Percentiles rank a stretch among this genome's conserved stretches.
These are phyloP conservation scores for Trissolcus basalis DNA, from an alignment of 1,140 invertebrate species.

Conservation along the genomic window DNA sequence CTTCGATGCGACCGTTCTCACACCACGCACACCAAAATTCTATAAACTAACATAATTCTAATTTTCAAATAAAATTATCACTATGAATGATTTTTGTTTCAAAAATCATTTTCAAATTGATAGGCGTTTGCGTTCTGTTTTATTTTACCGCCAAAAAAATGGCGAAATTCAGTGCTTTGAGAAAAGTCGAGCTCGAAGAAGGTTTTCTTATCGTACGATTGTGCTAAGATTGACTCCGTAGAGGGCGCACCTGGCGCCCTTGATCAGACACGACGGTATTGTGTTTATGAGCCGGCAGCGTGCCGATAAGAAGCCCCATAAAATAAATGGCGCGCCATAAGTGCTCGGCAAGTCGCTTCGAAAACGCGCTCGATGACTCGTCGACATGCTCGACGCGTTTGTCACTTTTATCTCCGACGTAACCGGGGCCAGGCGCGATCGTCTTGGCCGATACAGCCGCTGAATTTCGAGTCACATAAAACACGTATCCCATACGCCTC, in stretches of 20 bases:
- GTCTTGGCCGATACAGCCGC: conserved; percentile 38
- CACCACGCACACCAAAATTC: conserved; percentile 57
- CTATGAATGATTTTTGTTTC: no score
- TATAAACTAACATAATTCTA: conserved; percentile 16
- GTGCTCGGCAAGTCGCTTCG: conserved; percentile 63
- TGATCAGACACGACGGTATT: conserved; percentile 61
- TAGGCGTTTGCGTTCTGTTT: no score
- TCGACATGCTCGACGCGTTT: conserved; percentile 63
- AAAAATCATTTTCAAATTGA: neutral
- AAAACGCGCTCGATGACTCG: conserved; percentile 58
- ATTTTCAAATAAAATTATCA: neutral
- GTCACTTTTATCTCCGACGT: conserved; percentile 67
- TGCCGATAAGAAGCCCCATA: conserved; percentile 72
- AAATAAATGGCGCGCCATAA: conserved; percentile 71
- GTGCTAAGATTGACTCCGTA: no score
- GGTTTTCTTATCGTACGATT: no score
- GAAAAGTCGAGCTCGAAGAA: no score
- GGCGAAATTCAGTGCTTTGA: no score
- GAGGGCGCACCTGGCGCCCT: conserved; percentile 46
- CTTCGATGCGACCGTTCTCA: conserved; percentile 45
- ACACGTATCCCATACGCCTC: conserved; percentile 38
- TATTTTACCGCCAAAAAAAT: conserved; percentile 6
- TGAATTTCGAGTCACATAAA: conserved; percentile 51
- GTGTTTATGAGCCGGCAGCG: conserved; percentile 72
- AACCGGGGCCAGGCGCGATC: conserved; percentile 19